phyloP scores from a whole-genome alignment of 2,797 vertebrate species.

The Paratrypauchen microcephalus region DNA sequence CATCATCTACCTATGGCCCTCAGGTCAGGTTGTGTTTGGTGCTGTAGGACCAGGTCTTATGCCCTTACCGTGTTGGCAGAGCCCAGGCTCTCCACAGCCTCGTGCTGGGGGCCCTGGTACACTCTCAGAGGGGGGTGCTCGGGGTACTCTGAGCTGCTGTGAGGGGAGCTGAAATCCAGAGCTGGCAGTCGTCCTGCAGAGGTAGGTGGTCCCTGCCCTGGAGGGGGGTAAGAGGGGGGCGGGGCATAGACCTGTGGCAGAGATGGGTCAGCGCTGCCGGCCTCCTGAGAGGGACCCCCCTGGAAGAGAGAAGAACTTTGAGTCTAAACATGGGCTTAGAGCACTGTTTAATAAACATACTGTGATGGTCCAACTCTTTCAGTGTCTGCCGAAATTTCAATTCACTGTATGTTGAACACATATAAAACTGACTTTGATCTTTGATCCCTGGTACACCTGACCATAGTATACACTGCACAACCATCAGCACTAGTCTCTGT shows the following conservation, averaged over 20 bases:
- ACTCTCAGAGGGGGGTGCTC: constrained; percentile 80
- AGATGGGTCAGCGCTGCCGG: constrained; percentile 71
- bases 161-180: constrained; percentile 76
- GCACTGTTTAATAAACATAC: constrained; percentile 9
- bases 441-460: too few species aligned
- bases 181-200: constrained; percentile 68
- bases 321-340: constrained; percentile 10
- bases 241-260: constrained; percentile 80
- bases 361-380: not conserved
- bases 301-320: constrained; percentile 34
- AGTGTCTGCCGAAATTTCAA: too few species aligned
- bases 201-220: constrained; percentile 73
- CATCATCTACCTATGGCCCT: constrained; percentile 37
- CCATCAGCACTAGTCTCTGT: too few species aligned
- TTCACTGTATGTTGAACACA: too few species aligned
- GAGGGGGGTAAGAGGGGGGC: constrained; percentile 77
- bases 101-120: constrained; percentile 77
- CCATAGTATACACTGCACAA: too few species aligned
- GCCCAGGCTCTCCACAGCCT: constrained; percentile 67
- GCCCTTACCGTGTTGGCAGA: constrained; percentile 72
- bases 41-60: constrained; percentile 13
- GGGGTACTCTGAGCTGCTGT: constrained; percentile 70
- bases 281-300: constrained; percentile 79
- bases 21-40: constrained; percentile 19
- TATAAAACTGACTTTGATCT: too few species aligned